Conservation (phyloP, 1,140 invertebrate species). For the Leptopilina clavipes region DNA sequence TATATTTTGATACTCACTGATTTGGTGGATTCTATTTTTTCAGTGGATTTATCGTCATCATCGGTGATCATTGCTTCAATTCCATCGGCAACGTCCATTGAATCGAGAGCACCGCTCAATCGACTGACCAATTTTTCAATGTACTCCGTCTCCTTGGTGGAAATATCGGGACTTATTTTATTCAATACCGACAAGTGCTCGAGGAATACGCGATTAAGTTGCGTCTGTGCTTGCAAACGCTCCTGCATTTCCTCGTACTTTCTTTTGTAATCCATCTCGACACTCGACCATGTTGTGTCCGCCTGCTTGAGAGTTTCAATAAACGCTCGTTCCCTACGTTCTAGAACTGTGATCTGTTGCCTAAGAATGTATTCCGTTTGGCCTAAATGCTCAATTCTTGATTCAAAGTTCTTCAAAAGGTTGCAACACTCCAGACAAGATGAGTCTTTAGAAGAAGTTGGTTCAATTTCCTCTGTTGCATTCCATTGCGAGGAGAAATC, state of each 20-base stretch:
- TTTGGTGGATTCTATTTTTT: no score
- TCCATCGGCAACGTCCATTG: conserved; percentile 35
- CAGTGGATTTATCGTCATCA: conserved; percentile 23
- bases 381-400: conserved; percentile 49
- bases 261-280: conserved; percentile 67
- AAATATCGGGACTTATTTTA: conserved; percentile 3
- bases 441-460: conserved; percentile 1
- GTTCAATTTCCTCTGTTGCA: background rate
- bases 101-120: background rate
- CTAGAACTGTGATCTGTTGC: conserved; percentile 66
- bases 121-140: background rate
- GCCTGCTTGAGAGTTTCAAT: conserved; percentile 71
- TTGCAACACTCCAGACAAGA: conserved; percentile 48
- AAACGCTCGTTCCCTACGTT: conserved; percentile 71
- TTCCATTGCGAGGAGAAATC: conserved; percentile 30
- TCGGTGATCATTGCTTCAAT: conserved; percentile 42
- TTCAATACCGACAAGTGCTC: conserved; percentile 49
- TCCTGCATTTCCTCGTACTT: conserved; percentile 54
- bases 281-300: conserved; percentile 71
- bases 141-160: background rate
- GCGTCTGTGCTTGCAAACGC: conserved; percentile 52
- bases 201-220: conserved; percentile 55
- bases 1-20: no score
- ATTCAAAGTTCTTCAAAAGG: conserved; percentile 49
- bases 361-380: conserved; percentile 50